Conservation (phyloP, 2,113 vertebrate species). For the Podocnemis expansa region DNA sequence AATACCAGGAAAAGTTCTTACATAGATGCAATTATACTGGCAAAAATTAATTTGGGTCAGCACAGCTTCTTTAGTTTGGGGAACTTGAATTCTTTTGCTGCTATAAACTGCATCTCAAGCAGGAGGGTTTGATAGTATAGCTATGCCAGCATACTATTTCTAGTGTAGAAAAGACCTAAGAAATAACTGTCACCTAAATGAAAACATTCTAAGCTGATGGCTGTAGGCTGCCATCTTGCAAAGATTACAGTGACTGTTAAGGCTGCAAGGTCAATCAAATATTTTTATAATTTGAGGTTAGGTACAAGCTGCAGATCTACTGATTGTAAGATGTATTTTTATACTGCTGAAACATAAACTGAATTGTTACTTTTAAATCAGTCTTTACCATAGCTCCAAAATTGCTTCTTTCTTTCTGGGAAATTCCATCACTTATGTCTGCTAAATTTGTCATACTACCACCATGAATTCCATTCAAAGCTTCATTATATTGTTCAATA, state of each 20-base stretch:
- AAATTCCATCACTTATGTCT: slow-evolving; percentile 87
- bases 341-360: not conserved
- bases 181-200: not conserved
- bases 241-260: not conserved
- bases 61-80: not conserved
- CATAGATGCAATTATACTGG: not conserved
- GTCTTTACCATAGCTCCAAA: slow-evolving; percentile 85
- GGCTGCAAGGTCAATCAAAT: not conserved
- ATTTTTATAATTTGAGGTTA: not conserved
- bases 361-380: not conserved
- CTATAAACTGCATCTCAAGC: not conserved
- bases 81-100: not conserved
- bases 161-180: not conserved
- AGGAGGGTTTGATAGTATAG: not conserved
- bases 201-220: not conserved
- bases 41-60: not conserved
- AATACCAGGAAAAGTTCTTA: not conserved
- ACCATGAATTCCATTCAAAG: slow-evolving; percentile 86
- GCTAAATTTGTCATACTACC: slow-evolving; percentile 91
- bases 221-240: not conserved
- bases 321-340: not conserved
- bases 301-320: not conserved
- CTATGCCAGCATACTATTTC: not conserved
- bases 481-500: slow-evolving; percentile 89
- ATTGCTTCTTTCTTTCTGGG: slow-evolving; percentile 84